phyloP scores from a whole-genome alignment of 2,888 invertebrate genomes.

The Lasioglossum leucozonium region DNA sequence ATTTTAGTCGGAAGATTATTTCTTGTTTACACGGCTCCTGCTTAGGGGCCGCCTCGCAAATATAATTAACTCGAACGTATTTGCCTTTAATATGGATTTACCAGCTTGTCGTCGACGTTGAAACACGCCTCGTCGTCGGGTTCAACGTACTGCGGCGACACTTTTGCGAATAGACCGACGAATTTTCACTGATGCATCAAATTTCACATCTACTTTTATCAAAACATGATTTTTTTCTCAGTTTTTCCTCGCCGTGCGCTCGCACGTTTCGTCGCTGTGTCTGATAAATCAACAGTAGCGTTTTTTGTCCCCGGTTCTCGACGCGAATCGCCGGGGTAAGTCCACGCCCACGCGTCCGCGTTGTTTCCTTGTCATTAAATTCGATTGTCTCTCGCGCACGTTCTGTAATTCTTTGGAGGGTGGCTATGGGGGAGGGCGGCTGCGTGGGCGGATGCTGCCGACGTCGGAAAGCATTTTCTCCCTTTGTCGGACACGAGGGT shows the following conservation, averaged over 20 bases:
- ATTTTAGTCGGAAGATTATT: conserved; percentile 36
- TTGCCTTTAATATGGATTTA: conserved; percentile 5
- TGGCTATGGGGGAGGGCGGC: no score
- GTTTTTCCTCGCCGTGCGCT: no score
- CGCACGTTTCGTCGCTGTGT: no score
- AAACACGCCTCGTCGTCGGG: not conserved
- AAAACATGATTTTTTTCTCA: no score
- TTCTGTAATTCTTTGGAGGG: conserved; percentile 42
- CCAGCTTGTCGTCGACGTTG: not conserved
- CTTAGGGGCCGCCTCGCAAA: conserved; percentile 17
- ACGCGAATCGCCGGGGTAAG: conserved; percentile 54
- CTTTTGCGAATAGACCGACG: no score
- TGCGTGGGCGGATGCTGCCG: not conserved
- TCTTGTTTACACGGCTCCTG: conserved; percentile 19
- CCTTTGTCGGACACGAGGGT: not conserved
- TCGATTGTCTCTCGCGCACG: conserved; percentile 15
- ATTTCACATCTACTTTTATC: no score
- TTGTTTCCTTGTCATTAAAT: conserved; percentile 38
- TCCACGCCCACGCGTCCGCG: not conserved
- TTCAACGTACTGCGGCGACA: no score
- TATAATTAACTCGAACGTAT: conserved; percentile 24
- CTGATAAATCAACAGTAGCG: conserved; percentile 52
- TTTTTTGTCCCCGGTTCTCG: conserved; percentile 50
- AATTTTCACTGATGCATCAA: no score
- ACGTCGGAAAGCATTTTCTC: not conserved